These are phyloP conservation scores for Deroplatys truncata DNA, from an alignment of 2,888 invertebrate species.

Conservation along the genomic window DNA sequence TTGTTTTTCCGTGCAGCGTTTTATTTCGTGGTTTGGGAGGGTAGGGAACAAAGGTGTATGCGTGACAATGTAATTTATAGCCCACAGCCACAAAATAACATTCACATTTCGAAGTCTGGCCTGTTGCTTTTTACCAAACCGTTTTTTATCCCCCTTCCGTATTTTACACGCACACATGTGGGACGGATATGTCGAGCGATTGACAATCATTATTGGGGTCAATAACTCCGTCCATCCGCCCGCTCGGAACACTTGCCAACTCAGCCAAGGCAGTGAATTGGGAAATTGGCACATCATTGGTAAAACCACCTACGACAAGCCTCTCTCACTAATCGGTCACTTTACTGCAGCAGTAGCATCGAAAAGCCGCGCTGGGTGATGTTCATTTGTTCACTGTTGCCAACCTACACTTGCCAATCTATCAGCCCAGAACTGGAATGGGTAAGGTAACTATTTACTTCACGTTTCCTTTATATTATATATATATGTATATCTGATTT, in stretches of 20 bases:
- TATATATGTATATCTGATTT: too few relatives aligned
- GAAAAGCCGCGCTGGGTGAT: background rate
- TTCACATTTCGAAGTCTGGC: background rate
- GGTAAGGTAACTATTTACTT: too few relatives aligned
- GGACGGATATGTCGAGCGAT: background rate
- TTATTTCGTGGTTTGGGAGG: background rate
- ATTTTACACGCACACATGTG: background rate
- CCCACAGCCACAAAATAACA: background rate
- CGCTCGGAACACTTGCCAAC: background rate
- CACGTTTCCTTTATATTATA: too few relatives aligned
- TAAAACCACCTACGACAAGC: background rate
- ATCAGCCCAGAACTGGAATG: too few relatives aligned
- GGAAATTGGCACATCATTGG: background rate
- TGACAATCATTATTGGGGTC: background rate
- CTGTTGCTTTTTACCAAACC: background rate
- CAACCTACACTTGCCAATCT: background rate
- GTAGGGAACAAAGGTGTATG: background rate
- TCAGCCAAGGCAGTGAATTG: background rate
- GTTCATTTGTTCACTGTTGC: background rate
- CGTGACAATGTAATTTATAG: constrained; percentile 7
- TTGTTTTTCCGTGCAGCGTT: background rate
- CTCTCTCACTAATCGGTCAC: background rate
- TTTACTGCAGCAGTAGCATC: background rate
- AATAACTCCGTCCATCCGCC: background rate
- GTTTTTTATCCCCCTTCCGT: background rate